Conservation (phyloP, 2,888 invertebrate genomes). For the Calliphora vomitoria region DNA sequence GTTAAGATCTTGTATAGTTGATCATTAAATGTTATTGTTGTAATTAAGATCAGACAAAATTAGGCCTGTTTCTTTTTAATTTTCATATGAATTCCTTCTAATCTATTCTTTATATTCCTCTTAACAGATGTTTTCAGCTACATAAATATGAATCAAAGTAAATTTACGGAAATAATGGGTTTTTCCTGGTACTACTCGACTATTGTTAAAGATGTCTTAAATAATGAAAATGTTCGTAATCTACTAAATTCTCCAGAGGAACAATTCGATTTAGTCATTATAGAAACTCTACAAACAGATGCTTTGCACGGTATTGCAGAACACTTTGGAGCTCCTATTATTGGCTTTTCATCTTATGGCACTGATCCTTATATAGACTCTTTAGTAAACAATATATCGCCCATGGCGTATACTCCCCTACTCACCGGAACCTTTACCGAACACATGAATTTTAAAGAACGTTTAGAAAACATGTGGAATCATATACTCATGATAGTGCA, state of each 20-base stretch:
- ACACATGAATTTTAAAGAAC: constrained; percentile 82
- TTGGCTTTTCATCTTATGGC: constrained; percentile 78
- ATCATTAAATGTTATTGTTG: too few relatives aligned
- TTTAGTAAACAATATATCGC: constrained; percentile 78
- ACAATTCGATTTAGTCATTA: constrained; percentile 82
- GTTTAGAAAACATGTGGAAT: constrained; percentile 80
- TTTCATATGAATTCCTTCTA: background rate
- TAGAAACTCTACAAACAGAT: constrained; percentile 81
- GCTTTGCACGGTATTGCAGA: constrained; percentile 80
- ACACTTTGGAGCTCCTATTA: constrained; percentile 78
- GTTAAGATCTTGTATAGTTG: too few relatives aligned
- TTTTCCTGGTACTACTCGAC: constrained; percentile 1
- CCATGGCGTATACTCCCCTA: constrained; percentile 80
- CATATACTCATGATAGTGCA: constrained; percentile 73
- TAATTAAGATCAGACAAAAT: background rate
- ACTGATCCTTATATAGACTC: constrained; percentile 75
- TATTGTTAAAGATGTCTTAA: constrained; percentile 53
- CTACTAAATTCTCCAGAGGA: constrained; percentile 79
- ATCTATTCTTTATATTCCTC: background rate
- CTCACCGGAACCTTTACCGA: constrained; percentile 76
- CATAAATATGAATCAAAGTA: constrained; percentile 77
- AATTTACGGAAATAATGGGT: constrained; percentile 60
- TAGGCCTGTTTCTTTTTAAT: too few relatives aligned
- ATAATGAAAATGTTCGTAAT: constrained; percentile 73
- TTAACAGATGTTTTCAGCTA: constrained; percentile 75